phyloP scores from a whole-genome alignment of 2,797 vertebrate genomes.

The Lacerta bilineata region DNA sequence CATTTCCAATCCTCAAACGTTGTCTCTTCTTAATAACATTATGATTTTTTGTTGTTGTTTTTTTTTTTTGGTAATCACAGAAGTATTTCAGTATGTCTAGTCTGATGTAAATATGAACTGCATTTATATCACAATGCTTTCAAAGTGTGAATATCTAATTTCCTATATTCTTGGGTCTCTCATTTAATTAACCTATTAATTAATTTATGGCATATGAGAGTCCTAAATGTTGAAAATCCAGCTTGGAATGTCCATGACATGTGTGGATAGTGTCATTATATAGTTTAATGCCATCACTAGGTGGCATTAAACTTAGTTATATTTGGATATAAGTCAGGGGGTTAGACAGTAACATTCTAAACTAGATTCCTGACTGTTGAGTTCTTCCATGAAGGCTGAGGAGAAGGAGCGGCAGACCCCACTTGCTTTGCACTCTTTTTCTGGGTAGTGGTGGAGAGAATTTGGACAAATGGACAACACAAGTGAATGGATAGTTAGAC shows the following conservation, averaged over 20 bases:
- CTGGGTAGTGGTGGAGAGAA: too few species aligned
- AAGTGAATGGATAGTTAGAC: too few species aligned
- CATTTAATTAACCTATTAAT: slow-evolving; percentile 47
- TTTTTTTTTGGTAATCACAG: slow-evolving; percentile 61
- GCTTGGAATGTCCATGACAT: background rate
- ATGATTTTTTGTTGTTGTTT: background rate
- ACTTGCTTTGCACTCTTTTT: too few species aligned
- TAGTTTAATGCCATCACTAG: too few species aligned
- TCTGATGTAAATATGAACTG: slow-evolving; percentile 33
- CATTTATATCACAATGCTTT: slow-evolving; percentile 30
- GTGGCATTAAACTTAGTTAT: too few species aligned
- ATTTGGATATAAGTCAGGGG: too few species aligned
- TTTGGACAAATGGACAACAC: too few species aligned
- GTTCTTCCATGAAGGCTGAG: too few species aligned
- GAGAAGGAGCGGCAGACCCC: too few species aligned
- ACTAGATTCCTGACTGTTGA: too few species aligned
- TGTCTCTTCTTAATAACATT: slow-evolving; percentile 56
- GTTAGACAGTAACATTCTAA: too few species aligned
- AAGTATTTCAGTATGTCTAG: slow-evolving; percentile 52
- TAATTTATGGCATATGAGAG: slow-evolving; percentile 27
- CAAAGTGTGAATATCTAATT: slow-evolving; percentile 39
- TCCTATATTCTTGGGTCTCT: slow-evolving; percentile 32
- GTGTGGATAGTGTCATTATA: too few species aligned
- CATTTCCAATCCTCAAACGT: slow-evolving; percentile 59
- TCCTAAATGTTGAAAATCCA: background rate